phyloP scores from a whole-genome alignment of 2,888 invertebrate genomes.

The Cataglyphis livida region DNA sequence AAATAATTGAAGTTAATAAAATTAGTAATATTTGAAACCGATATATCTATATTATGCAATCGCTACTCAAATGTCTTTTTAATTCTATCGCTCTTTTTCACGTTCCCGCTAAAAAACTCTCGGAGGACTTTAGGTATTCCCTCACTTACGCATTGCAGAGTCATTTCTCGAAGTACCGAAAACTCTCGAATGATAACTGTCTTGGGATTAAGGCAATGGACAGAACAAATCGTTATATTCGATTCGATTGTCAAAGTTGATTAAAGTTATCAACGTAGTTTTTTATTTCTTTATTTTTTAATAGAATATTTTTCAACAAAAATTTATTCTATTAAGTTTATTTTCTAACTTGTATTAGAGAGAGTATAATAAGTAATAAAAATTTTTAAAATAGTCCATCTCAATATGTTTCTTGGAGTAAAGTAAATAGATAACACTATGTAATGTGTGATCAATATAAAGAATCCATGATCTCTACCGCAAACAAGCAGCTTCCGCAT shows the following conservation, averaged over 20 bases:
- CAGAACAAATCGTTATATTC: conserved; percentile 31
- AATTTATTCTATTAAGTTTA: neutral
- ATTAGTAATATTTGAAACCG: conserved; percentile 9
- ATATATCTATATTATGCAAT: neutral
- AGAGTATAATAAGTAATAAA: neutral
- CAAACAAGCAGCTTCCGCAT: conserved; percentile 23
- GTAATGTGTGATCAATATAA: conserved; percentile 3
- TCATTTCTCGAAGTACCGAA: conserved; percentile 29
- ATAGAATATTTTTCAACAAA: neutral
- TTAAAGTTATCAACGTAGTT: neutral
- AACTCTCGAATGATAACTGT: conserved; percentile 23
- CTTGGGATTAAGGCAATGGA: neutral
- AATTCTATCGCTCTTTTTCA: neutral
- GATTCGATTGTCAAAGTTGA: conserved; percentile 15
- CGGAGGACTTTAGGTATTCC: conserved; percentile 38
- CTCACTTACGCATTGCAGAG: conserved; percentile 48
- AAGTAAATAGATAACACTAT: conserved; percentile 6
- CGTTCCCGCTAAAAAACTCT: conserved; percentile 13
- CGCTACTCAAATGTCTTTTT: conserved; percentile 7
- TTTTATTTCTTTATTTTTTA: neutral
- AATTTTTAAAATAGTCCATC: neutral
- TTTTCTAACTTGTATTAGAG: neutral
- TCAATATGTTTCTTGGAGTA: neutral
- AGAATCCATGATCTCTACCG: conserved; percentile 32
- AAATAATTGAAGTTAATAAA: conserved; percentile 21